Conservation (phyloP, 2,113 vertebrate genomes). For the Vanacampus margaritifer region DNA sequence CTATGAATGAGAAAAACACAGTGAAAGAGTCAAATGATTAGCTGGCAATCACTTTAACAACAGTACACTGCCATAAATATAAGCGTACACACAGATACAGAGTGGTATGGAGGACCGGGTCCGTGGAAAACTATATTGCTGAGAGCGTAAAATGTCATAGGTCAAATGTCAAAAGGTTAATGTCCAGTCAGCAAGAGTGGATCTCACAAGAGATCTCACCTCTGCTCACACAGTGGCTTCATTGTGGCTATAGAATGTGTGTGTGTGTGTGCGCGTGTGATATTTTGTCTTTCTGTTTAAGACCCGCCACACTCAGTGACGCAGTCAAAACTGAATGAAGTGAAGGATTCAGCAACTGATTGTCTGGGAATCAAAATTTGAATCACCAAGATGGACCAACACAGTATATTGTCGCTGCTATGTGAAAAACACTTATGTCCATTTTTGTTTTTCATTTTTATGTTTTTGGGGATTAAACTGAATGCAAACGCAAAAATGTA, state of each 20-base stretch:
- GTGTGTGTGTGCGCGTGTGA: neutral
- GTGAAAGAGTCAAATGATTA: neutral
- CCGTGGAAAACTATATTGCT: slow-evolving; percentile 39
- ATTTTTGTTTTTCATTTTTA: too few relatives aligned
- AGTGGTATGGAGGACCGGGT: slow-evolving; percentile 11
- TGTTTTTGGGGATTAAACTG: too few relatives aligned
- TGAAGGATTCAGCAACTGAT: neutral
- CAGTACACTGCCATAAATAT: neutral
- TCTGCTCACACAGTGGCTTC: slow-evolving; percentile 6
- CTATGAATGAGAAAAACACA: neutral
- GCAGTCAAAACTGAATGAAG: neutral
- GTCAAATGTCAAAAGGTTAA: slow-evolving; percentile 54
- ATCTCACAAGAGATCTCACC: slow-evolving; percentile 30
- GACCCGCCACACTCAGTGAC: neutral
- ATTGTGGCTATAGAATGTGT: neutral
- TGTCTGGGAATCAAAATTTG: too few relatives aligned
- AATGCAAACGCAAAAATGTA: too few relatives aligned
- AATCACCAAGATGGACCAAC: too few relatives aligned
- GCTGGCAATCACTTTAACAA: neutral
- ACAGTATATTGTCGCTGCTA: too few relatives aligned
- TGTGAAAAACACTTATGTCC: too few relatives aligned
- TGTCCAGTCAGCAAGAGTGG: slow-evolving; percentile 52
- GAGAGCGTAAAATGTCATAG: slow-evolving; percentile 50
- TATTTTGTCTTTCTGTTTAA: neutral
- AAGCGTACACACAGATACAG: neutral